Evolutionary conservation across 1,140 invertebrate species (phyloP), one percentile per base, ranked within the genome.

Genomic region (Drosophila nannoptera): DNA sequence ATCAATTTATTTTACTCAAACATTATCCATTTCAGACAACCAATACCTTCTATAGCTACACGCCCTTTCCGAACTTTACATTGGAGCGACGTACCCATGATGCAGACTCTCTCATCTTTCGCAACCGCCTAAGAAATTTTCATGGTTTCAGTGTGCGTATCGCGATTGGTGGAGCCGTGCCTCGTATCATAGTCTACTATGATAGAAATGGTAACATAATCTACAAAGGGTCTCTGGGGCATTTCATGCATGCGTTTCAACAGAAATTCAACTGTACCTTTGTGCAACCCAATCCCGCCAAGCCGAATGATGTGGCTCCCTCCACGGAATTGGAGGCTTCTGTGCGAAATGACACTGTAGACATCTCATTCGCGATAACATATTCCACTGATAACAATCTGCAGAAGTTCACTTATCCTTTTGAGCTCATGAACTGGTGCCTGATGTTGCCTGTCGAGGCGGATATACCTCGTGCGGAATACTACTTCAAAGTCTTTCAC

Each of bases 341-440:
- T 0, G 86, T 80, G n/a, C 66, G 59, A 11, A 88, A 80, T 40
- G 71, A 72, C 0, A 75, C 68, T 5, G 78, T 69, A 0, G 64
- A 88, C 7, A 70, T 88, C 0, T 77, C 76, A 0, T 11, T 76
- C 31, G 81, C 45, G 0, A 56, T 77, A 0, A 60, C 46, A 4
- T 80, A 69, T 32, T 65, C 72, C 1, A 1, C 46, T 2, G 67
- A 73, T 0, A 9, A 56, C 5, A 40, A 2, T 11, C 4, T 11
- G 38, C 16, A n/a, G 2, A 69, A 73, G 0, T 88, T 58, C 3
- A 72, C 71, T 0, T 88, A 88, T 36, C 81, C 87, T 3, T 73
- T 80, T 5, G 86, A 88, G 36, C 48, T 70, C 5, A 11, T 86
- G 5, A 77, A 84, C 48, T 88, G 81, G 78, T 88, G 87, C 33